A percentile compares a stretch with the other conserved stretches of the same genome.
Conservation (phyloP, 2,888 invertebrate genomes). For the Nephrocerus scutellatus region DNA sequence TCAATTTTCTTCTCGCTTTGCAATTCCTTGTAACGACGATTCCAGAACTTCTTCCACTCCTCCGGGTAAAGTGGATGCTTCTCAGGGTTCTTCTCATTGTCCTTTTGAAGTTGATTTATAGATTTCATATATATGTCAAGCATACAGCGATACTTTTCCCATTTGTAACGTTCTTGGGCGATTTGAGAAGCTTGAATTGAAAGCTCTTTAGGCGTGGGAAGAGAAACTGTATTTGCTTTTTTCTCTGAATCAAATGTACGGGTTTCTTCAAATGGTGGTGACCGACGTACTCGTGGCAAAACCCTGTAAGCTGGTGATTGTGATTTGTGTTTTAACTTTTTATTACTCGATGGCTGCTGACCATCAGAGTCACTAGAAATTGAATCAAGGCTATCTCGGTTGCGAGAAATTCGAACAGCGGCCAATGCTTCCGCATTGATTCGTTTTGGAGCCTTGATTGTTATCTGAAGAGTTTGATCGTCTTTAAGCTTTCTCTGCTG, state of each 20-base stretch:
- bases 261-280: constrained; percentile 29
- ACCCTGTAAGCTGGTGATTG: constrained; percentile 32
- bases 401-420: constrained; percentile 24
- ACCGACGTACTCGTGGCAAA: constrained; percentile 28
- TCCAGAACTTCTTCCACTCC: constrained; percentile 89
- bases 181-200: constrained; percentile 42
- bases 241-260: constrained; percentile 19
- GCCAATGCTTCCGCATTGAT: constrained; percentile 16
- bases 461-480: constrained; percentile 20
- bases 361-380: constrained; percentile 37
- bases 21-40: constrained; percentile 70
- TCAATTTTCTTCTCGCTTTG: constrained; percentile 59
- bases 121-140: constrained; percentile 45
- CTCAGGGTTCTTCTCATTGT: constrained; percentile 78
- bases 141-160: constrained; percentile 50
- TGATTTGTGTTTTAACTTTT: constrained; percentile 24
- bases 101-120: constrained; percentile 59
- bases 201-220: constrained; percentile 43
- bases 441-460: constrained; percentile 45
- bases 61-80: constrained; percentile 82
- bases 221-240: constrained; percentile 12
- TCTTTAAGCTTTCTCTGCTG: constrained; percentile 10
- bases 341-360: constrained; percentile 23
- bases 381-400: constrained; percentile 40
- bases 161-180: constrained; percentile 50